Evolutionary conservation across 2,113 vertebrate genomes (phyloP), one percentile per base, ranked within the genome.

Genomic region (Muntiacus reevesi): DNA sequence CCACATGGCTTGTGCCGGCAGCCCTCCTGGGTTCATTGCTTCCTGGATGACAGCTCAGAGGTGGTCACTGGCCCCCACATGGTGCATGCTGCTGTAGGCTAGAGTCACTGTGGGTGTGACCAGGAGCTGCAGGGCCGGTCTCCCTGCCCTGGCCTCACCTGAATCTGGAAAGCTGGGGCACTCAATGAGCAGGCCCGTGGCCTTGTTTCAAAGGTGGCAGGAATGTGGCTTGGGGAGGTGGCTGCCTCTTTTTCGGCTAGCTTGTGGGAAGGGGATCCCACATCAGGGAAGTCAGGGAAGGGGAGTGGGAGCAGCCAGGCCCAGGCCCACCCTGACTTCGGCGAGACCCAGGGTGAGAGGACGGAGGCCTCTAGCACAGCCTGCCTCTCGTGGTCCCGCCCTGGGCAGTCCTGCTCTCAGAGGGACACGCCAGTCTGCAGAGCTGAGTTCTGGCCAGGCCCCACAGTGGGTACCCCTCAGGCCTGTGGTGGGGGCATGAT

Each of bases 361-460:
- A 62, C 4, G 3, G 43, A 78, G 90, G 28, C 43, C 47, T 36
- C 10, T 1, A 7, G 5, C n/a, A 2, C 8, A 2, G 45, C 55
- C 47, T 36, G 79, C 7, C 47, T 3, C n/a, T 25, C 17, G 19
- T 17, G 50, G 33, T 14, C 27, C 50, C 9, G 14, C 27, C 67
- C 50, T 2, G 3, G 1, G 19, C 33, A 9, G 12, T n/a, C 36
- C 27, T 55, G 54, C 0, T 0, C 11, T 6, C 3, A 1, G 16
- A 6, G 28, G 54, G 64, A 43, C 25, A 23, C 5, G 17, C 47
- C 33, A 2, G 59, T 30, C 14, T 30, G 30, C 60, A 25, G 1
- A 2, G 50, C 79, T 27, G 3, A 25, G 47, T 74, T 45, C 87
- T 60, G 30, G 43, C 45, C 30, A 8, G 54, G 36, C 7, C 27